These are phyloP conservation scores for Lacanobia oleracea DNA, from an alignment of 2,888 invertebrate species.

Conservation along the genomic window DNA sequence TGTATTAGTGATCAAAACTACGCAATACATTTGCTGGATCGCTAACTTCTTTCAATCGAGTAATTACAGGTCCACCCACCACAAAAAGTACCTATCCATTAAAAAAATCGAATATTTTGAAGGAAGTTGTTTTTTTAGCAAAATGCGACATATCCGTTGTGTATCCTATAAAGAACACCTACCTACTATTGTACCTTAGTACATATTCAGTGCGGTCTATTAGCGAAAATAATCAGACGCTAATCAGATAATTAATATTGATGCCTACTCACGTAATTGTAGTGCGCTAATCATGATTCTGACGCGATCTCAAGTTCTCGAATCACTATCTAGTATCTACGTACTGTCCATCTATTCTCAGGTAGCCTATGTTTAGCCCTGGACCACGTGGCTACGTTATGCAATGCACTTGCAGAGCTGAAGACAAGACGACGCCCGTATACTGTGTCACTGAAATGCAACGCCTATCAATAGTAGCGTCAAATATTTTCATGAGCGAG, in stretches of 20 bases:
- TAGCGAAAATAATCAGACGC: slow-evolving; percentile 1
- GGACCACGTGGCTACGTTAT: slow-evolving; percentile 36
- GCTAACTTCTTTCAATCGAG: no score
- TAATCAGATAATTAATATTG: slow-evolving; percentile 30
- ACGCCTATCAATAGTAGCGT: neutral
- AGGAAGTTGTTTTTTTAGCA: no score
- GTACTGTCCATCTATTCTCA: slow-evolving; percentile 41
- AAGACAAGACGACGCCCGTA: slow-evolving; percentile 33
- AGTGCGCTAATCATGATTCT: neutral
- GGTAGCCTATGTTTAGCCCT: slow-evolving; percentile 55
- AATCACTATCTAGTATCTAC: neutral
- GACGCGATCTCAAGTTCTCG: neutral
- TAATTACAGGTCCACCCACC: no score
- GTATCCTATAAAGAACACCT: no score
- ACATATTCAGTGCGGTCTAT: slow-evolving; percentile 3
- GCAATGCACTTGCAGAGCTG: slow-evolving; percentile 30
- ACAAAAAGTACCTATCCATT: no score
- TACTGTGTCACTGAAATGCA: slow-evolving; percentile 11
- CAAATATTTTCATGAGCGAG: neutral
- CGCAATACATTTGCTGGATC: no score
- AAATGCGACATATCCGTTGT: no score
- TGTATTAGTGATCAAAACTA: no score
- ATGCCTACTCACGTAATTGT: neutral
- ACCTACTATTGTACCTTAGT: neutral
- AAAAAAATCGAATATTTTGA: no score